A percentile compares a stretch with the other conserved stretches of the same genome.
phyloP scores from a whole-genome alignment of 2,888 invertebrate genomes.

The Mythimna loreyi region DNA sequence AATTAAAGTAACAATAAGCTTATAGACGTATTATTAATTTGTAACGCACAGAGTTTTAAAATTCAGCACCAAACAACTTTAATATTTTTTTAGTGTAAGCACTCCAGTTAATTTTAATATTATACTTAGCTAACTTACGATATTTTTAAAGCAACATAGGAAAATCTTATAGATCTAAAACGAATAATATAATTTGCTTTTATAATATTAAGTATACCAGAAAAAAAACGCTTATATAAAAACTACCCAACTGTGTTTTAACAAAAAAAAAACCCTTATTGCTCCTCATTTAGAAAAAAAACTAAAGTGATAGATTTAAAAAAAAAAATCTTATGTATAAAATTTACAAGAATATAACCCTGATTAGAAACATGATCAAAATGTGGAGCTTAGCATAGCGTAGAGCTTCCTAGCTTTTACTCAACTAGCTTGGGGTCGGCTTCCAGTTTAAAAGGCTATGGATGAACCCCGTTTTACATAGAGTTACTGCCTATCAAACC shows the following conservation, averaged over 20 bases:
- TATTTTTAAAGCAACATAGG: background rate
- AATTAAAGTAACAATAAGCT: constrained; percentile 49
- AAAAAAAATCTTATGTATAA: background rate
- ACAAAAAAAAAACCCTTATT: background rate
- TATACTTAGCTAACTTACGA: constrained; percentile 16
- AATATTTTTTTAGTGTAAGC: constrained; percentile 14
- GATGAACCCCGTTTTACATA: too few relatives aligned
- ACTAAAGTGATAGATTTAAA: background rate
- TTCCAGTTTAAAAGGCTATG: too few relatives aligned
- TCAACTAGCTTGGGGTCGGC: too few relatives aligned
- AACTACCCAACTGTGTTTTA: background rate
- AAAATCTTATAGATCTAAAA: background rate
- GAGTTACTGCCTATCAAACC: too few relatives aligned
- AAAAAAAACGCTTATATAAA: constrained; percentile 5
- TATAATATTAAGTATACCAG: background rate
- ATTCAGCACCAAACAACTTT: constrained; percentile 35
- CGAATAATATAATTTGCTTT: constrained; percentile 28
- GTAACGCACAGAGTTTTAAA: constrained; percentile 50
- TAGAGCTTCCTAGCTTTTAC: too few relatives aligned
- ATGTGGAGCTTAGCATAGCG: background rate
- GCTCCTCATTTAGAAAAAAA: constrained; percentile 7
- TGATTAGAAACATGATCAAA: background rate
- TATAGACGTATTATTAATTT: constrained; percentile 18
- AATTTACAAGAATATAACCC: background rate
- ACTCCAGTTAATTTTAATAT: constrained; percentile 6